These are phyloP conservation scores for Brenthis hecate DNA, from an alignment of 2,888 invertebrate species.

Conservation along the genomic window DNA sequence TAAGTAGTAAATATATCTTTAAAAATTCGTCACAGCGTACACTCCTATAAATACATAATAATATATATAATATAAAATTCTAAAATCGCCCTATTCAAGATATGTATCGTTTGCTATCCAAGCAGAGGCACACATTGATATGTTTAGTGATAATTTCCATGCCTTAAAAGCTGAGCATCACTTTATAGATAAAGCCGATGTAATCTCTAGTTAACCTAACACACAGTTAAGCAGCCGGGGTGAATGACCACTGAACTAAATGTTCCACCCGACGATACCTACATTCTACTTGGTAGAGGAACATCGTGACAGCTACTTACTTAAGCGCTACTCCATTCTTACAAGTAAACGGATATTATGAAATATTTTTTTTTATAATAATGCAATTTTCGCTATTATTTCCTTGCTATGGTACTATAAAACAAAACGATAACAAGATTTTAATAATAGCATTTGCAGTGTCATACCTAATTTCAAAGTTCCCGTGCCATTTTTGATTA, in stretches of 20 bases:
- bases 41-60: slow-evolving; percentile 51
- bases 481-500: slow-evolving; percentile 27
- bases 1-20: slow-evolving; percentile 74
- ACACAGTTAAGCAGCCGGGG: slow-evolving; percentile 32
- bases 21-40: slow-evolving; percentile 75
- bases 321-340: slow-evolving; percentile 43
- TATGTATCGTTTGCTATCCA: slow-evolving; percentile 77
- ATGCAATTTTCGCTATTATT: slow-evolving; percentile 21
- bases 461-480: slow-evolving; percentile 25
- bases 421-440: slow-evolving; percentile 9
- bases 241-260: background rate
- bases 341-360: slow-evolving; percentile 39
- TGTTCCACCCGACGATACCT: slow-evolving; percentile 46
- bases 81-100: slow-evolving; percentile 75
- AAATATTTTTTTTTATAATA: slow-evolving; percentile 38
- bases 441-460: slow-evolving; percentile 20
- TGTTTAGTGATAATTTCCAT: slow-evolving; percentile 64
- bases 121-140: slow-evolving; percentile 82
- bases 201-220: slow-evolving; percentile 41
- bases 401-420: slow-evolving; percentile 16
- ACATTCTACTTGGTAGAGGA: slow-evolving; percentile 62
- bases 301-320: slow-evolving; percentile 61
- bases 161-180: slow-evolving; percentile 49
- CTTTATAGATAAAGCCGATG: slow-evolving; percentile 73
- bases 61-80: slow-evolving; percentile 65